Evolutionary conservation across 2,113 vertebrate species (phyloP).

Genomic region (Notarius quadriscutis): DNA sequence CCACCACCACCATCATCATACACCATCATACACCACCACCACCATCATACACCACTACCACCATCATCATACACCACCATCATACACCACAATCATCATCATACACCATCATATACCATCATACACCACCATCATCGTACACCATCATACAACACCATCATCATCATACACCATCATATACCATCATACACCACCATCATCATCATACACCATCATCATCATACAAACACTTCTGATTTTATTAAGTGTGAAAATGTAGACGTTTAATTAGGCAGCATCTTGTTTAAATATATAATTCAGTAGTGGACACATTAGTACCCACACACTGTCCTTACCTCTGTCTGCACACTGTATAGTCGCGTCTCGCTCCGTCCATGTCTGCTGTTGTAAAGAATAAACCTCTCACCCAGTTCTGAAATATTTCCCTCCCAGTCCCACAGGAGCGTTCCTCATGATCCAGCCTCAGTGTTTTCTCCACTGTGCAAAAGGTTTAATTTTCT

Average conservation of each 20-base stretch:
- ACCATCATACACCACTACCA: too few relatives aligned
- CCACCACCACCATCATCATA: too few relatives aligned
- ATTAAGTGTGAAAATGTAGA: background rate
- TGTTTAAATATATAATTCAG: background rate
- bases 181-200: too few relatives aligned
- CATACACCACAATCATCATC: too few relatives aligned
- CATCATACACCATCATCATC: background rate
- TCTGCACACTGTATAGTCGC: background rate
- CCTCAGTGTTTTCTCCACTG: background rate
- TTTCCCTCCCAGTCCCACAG: background rate
- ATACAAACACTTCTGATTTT: background rate
- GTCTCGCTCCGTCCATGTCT: slow-evolving; percentile 1
- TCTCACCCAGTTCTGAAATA: slow-evolving; percentile 5
- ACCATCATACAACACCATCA: too few relatives aligned
- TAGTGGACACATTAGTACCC: background rate
- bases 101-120: too few relatives aligned
- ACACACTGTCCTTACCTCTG: slow-evolving; percentile 1
- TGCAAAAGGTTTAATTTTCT: background rate
- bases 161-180: too few relatives aligned
- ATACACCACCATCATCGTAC: too few relatives aligned
- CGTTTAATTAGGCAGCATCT: background rate
- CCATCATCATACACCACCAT: too few relatives aligned
- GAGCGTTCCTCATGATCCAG: background rate
- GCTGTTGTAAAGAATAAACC: background rate
- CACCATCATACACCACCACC: too few relatives aligned